Evolutionary conservation across 2,797 vertebrate genomes (phyloP).

Genomic region (Champsocephalus esox): DNA sequence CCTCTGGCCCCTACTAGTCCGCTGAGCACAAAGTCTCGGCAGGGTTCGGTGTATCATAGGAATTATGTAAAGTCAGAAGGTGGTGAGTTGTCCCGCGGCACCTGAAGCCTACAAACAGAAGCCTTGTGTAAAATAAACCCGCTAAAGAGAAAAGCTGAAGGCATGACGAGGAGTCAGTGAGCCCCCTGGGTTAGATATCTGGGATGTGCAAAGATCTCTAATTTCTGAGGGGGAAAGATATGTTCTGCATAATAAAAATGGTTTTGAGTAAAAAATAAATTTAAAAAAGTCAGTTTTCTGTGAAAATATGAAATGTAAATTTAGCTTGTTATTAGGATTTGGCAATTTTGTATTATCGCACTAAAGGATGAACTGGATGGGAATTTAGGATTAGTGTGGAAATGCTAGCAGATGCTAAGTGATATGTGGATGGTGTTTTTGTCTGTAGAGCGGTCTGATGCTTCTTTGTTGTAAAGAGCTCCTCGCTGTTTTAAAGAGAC

Average conservation of each 20-base stretch:
- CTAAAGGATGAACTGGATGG: slow-evolving; percentile 60
- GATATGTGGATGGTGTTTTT: slow-evolving; percentile 32
- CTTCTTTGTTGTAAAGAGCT: slow-evolving; percentile 35
- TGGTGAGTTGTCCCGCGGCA: slow-evolving; percentile 36
- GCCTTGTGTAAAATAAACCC: slow-evolving; percentile 20
- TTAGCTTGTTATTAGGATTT: slow-evolving; percentile 67
- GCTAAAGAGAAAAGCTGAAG: slow-evolving; percentile 22
- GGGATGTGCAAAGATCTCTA: slow-evolving; percentile 81
- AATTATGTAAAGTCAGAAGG: slow-evolving; percentile 50
- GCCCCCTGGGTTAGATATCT: slow-evolving; percentile 66
- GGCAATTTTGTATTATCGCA: slow-evolving; percentile 68
- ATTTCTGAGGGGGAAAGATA: slow-evolving; percentile 64
- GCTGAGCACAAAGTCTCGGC: slow-evolving; percentile 6
- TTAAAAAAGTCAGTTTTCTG: slow-evolving; percentile 60
- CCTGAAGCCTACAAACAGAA: slow-evolving; percentile 29
- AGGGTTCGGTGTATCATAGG: slow-evolving; percentile 33
- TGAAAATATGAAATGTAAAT: slow-evolving; percentile 76
- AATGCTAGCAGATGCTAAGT: slow-evolving; percentile 49
- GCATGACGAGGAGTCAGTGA: slow-evolving; percentile 73
- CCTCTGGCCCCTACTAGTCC: slow-evolving; percentile 13
- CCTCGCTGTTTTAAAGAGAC: slow-evolving; percentile 31
- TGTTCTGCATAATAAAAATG: slow-evolving; percentile 63
- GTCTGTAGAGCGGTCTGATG: slow-evolving; percentile 44
- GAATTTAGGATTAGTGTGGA: slow-evolving; percentile 56
- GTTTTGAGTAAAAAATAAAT: slow-evolving; percentile 52